Conservation (phyloP, 2,113 vertebrate species). For the Syrmaticus mikado region DNA sequence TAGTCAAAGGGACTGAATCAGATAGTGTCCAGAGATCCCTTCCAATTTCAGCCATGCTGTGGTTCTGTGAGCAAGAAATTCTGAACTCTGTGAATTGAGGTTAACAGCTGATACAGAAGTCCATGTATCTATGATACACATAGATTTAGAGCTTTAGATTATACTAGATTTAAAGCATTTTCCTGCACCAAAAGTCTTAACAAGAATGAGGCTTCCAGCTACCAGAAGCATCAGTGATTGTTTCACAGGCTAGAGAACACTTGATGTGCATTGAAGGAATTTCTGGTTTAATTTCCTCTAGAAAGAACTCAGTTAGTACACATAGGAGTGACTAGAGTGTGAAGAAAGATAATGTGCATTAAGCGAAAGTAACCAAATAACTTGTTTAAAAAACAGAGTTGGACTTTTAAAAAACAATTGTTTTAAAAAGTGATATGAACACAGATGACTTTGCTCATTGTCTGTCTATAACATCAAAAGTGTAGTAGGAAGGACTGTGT, state of each 20-base stretch:
- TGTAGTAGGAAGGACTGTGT: neutral
- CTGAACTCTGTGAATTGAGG: neutral
- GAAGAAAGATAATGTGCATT: neutral
- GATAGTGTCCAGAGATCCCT: neutral
- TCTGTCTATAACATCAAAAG: neutral
- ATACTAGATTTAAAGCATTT: neutral
- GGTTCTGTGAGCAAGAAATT: neutral
- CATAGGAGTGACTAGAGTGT: neutral
- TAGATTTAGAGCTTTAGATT: neutral
- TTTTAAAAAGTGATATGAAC: no score
- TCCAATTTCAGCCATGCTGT: neutral
- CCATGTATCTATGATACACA: neutral
- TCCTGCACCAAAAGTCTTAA: neutral
- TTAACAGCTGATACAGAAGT: neutral
- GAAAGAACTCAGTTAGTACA: neutral
- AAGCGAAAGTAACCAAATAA: neutral
- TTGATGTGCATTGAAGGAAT: neutral
- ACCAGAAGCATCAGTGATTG: neutral
- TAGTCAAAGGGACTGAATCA: no score
- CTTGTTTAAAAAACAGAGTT: neutral
- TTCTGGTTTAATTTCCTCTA: neutral
- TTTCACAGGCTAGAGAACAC: neutral
- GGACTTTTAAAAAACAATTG: neutral
- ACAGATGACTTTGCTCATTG: no score
- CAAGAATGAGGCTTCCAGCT: neutral